A percentile compares a stretch with the other conserved stretches of the same genome.
phyloP scores from a whole-genome alignment of 2,797 vertebrate species.

The Myripristis murdjan region DNA sequence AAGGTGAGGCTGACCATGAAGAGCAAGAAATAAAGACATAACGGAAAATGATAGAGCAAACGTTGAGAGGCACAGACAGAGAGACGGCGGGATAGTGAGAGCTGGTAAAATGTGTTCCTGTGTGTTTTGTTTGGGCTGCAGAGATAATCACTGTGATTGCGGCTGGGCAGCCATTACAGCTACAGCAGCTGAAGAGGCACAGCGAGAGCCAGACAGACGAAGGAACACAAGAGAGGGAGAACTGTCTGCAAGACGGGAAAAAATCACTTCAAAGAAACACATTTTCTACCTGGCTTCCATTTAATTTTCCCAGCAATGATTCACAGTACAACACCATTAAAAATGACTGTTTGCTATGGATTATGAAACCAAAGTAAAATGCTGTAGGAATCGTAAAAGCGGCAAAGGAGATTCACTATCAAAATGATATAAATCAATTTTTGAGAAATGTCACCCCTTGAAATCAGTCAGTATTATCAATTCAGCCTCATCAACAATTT shows the following conservation, averaged over 20 bases:
- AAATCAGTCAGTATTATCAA: neutral
- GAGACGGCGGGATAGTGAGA: neutral
- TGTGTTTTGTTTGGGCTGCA: neutral
- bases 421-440: no score
- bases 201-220: conserved; percentile 13
- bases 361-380: neutral
- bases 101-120: neutral
- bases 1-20: conserved; percentile 32
- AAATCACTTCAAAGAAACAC: neutral
- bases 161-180: conserved; percentile 2
- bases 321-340: neutral
- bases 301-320: conserved; percentile 5
- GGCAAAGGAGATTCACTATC: conserved; percentile 15
- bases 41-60: conserved; percentile 1
- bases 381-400: neutral
- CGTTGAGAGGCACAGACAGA: neutral
- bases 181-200: conserved; percentile 30
- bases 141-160: conserved; percentile 24
- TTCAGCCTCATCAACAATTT: no score
- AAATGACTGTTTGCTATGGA: neutral
- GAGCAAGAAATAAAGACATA: neutral
- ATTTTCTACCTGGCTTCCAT: neutral
- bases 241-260: conserved; percentile 2
- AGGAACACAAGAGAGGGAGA: neutral
- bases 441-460: neutral